Conservation (phyloP, 1,140 invertebrate genomes). For the Neodiprion fabricii region DNA sequence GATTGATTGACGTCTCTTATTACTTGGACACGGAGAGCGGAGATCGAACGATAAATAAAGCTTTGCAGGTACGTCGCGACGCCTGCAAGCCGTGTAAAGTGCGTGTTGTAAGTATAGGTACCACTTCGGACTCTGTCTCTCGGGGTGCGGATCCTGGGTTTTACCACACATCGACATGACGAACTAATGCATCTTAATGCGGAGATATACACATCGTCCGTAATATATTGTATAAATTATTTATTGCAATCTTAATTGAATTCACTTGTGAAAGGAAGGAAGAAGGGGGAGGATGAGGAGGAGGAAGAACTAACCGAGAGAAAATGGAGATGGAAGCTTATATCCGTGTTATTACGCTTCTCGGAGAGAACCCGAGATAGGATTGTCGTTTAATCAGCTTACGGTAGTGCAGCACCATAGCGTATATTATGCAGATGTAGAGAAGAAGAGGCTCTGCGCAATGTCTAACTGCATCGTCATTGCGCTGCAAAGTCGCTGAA, state of each 20-base stretch:
- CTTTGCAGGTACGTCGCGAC: no score
- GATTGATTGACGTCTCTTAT: no score
- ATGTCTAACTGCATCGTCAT: no score
- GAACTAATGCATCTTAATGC: not conserved
- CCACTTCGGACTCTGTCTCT: no score
- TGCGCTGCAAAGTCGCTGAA: not conserved
- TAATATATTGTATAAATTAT: not conserved
- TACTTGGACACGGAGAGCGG: no score
- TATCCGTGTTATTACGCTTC: not conserved
- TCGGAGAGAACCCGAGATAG: not conserved
- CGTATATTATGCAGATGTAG: no score
- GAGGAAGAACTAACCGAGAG: not conserved
- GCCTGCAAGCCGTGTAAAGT: no score
- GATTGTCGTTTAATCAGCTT: constrained; percentile 14
- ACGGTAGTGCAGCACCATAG: not conserved
- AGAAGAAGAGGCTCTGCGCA: not conserved
- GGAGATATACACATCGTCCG: not conserved
- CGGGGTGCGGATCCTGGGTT: no score
- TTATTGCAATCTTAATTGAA: constrained; percentile 8
- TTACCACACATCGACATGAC: not conserved
- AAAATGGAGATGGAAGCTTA: not conserved
- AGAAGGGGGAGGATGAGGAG: not conserved
- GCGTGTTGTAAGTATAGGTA: no score
- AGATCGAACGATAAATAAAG: no score
- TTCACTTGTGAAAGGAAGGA: not conserved